Evolutionary conservation across 2,888 invertebrate genomes (phyloP), one percentile per base, ranked within the genome.

Genomic region (Rhogogaster chlorosoma): DNA sequence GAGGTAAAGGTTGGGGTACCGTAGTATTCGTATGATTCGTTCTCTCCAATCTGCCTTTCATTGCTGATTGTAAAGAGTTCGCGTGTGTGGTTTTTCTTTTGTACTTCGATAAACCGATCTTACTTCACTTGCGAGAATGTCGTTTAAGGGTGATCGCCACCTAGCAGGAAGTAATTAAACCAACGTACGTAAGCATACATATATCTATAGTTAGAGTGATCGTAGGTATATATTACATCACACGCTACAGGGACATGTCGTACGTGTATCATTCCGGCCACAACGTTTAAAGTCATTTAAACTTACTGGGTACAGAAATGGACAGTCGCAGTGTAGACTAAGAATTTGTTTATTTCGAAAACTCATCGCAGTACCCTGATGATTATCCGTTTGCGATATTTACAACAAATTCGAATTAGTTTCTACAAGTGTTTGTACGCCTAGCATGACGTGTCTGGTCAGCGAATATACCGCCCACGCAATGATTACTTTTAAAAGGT

Each of bases 101-200:
- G 4, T 67, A 29, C 12, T 29, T 29, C 12, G 5, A 29, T 67
- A 29, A 67, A 29, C 29, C 4, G 10, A 15, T 67, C 32, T 15
- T 29, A 67, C 32, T 29, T 67, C 64, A 15, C 22, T 26, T 29
- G 29, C 64, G 64, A 67, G 64, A 67, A 67, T 29, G 64, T 1
- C 26, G 64, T 29, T 29, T 9, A 67, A 29, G 26, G 64, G 15
- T 29, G 64, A 67, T 67, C 64, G 64, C 64, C 64, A 67, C 64
- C 64, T 67, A 15, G 64, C 64, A 67, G 64, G 29, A 67, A 67
- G 64, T 67, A 15, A 67, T 67, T 29, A 26, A 67, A 67, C 29
- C 29, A 67, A 67, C 64, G 64, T 29, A 15, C 64, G 64, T 67
- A 32, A 26, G 64, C 29, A 67, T 67, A 57, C 10, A 61, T 67